Evolutionary conservation across 2,888 invertebrate genomes (phyloP), one percentile per base, ranked within the genome.

Genomic region (Euzetes globulus): DNA sequence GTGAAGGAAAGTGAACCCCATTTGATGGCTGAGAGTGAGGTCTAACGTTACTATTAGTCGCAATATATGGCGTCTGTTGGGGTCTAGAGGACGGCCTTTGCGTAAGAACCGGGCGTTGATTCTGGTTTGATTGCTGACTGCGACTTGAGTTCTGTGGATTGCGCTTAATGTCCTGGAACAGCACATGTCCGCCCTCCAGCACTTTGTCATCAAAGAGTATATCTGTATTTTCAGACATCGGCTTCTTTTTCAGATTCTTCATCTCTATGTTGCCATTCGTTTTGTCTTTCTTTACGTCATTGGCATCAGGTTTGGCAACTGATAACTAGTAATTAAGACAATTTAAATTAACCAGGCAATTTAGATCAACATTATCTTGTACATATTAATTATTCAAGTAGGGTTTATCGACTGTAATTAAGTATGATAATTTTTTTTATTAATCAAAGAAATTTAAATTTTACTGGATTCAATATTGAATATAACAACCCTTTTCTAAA

Each of bases 291-390:
- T 47, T 47, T 3, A 47, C n/a, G 11, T 25, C 55, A 55, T 6
- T 55, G 11, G 22, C 63, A 6, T 25, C 73, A 5, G 73, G 65
- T 29, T 58, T 63, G 15, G 70, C 37, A 15, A 73, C 19, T 47
- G 73, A 73, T 27, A 33, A 33, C 33, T 33, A 33, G 7, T 4
- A 33, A 33, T 6, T 33, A 33, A 33, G n/a, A n/a, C n/a, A n/a
- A n/a, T n/a, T n/a, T n/a, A n/a, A n/a, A n/a, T n/a, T n/a, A n/a
- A n/a, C n/a, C n/a, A n/a, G n/a, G n/a, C n/a, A n/a, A n/a, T n/a
- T n/a, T n/a, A n/a, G n/a, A n/a, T n/a, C n/a, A n/a, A n/a, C n/a
- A n/a, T n/a, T n/a, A n/a, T n/a, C n/a, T n/a, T n/a, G n/a, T n/a
- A n/a, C n/a, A n/a, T n/a, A n/a, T n/a, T n/a, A n/a, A n/a, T n/a